A percentile compares a stretch with the other conserved stretches of the same genome.
phyloP scores from a whole-genome alignment of 2,888 invertebrate genomes.

The Prionchulus punctatus region DNA sequence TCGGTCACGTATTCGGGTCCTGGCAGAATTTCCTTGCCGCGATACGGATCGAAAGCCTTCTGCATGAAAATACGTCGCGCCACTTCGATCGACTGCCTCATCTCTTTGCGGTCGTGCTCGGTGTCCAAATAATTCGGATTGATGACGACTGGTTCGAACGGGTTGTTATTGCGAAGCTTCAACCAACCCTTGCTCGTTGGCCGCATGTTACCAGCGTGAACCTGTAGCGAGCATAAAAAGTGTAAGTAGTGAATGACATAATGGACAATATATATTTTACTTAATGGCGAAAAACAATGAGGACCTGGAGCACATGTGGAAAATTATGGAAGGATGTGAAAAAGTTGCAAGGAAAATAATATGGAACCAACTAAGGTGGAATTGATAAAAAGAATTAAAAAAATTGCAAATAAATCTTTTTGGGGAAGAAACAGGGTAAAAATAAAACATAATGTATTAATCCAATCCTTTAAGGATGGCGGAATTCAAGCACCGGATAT shows the following conservation, averaged over 20 bases:
- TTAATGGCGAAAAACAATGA: not conserved
- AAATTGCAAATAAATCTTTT: not conserved
- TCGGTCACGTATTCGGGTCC: slow-evolving; percentile 15
- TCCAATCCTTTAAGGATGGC: no score
- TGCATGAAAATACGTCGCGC: slow-evolving; percentile 25
- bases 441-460: no score
- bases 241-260: not conserved
- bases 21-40: slow-evolving; percentile 25
- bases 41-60: slow-evolving; percentile 24
- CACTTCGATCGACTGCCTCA: slow-evolving; percentile 8
- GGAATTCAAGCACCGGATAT: no score
- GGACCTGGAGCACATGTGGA: no score
- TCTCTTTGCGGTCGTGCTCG: slow-evolving; percentile 39
- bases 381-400: no score
- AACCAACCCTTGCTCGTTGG: slow-evolving; percentile 69
- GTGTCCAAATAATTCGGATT: slow-evolving; percentile 71
- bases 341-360: no score
- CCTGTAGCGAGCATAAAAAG: slow-evolving; percentile 13
- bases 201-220: slow-evolving; percentile 45
- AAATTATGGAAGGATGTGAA: no score
- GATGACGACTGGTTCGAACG: slow-evolving; percentile 60
- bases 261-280: not conserved
- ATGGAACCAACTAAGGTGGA: no score
- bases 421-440: not conserved
- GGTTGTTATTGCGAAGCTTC: slow-evolving; percentile 56